Evolutionary conservation across 2,113 vertebrate species (phyloP).

Genomic region (Limanda limanda): DNA sequence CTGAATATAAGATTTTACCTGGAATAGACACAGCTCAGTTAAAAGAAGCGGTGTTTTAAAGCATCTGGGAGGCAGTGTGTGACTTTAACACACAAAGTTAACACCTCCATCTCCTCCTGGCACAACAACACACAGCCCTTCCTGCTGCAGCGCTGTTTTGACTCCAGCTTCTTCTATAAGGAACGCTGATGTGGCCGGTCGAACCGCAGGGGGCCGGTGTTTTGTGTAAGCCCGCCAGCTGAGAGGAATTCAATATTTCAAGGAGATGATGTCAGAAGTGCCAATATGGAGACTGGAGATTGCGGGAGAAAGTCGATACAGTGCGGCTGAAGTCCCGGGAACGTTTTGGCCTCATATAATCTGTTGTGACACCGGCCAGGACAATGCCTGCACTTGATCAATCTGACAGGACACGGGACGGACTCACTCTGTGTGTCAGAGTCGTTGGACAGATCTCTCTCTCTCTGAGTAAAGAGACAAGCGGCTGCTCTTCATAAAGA

Average conservation of each 20-base stretch:
- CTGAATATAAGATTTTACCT: conserved; percentile 58
- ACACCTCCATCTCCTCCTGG: conserved; percentile 11
- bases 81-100: conserved; percentile 47
- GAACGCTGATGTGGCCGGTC: conserved; percentile 70
- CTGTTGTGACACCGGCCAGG: conserved; percentile 75
- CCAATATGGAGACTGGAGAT: conserved; percentile 76
- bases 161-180: conserved; percentile 67
- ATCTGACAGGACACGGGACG: conserved; percentile 65
- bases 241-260: conserved; percentile 84
- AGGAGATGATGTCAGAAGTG: conserved; percentile 84
- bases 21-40: background rate
- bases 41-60: too few species aligned
- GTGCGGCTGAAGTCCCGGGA: conserved; percentile 72
- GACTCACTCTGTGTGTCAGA: conserved; percentile 60
- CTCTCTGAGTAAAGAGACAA: conserved; percentile 47
- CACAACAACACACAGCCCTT: background rate
- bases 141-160: conserved; percentile 50
- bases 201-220: conserved; percentile 46
- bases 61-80: background rate
- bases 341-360: conserved; percentile 78
- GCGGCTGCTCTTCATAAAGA: conserved; percentile 38
- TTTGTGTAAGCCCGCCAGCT: conserved; percentile 71
- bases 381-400: conserved; percentile 68
- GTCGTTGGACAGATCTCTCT: conserved; percentile 56
- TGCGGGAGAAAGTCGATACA: conserved; percentile 78